Conservation (phyloP, 2,113 vertebrate genomes). For the Bufo bufo region DNA sequence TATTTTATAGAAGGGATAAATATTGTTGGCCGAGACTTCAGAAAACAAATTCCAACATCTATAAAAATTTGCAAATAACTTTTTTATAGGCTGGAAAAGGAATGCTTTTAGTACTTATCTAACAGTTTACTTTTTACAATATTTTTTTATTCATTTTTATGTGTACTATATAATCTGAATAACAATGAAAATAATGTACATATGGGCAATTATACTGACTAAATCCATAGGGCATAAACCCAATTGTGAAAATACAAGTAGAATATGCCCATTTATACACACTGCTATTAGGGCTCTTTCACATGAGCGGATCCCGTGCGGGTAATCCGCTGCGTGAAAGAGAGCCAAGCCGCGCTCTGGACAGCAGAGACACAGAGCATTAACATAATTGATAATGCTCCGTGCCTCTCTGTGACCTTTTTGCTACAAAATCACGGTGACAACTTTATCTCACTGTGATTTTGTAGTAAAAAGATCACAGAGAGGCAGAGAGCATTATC, state of each 20-base stretch:
- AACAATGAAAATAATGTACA: background rate
- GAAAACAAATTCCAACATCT: slow-evolving; percentile 43
- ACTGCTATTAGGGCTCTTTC: too few relatives aligned
- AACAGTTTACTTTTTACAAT: background rate
- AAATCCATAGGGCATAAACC: background rate
- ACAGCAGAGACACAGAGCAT: too few relatives aligned
- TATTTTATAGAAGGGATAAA: slow-evolving; percentile 26
- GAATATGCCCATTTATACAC: background rate
- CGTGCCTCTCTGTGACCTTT: too few relatives aligned
- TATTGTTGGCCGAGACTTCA: slow-evolving; percentile 34
- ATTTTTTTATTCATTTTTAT: background rate
- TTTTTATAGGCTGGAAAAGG: slow-evolving; percentile 38
- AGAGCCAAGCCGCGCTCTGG: too few relatives aligned
- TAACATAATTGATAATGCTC: too few relatives aligned
- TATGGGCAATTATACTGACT: background rate
- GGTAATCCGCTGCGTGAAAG: too few relatives aligned
- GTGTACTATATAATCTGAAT: background rate
- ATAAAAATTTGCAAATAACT: slow-evolving; percentile 42
- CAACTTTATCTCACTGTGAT: too few relatives aligned
- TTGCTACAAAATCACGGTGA: too few relatives aligned
- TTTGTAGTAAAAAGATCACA: too few relatives aligned
- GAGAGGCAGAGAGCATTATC: too few relatives aligned
- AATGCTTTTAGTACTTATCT: slow-evolving; percentile 44
- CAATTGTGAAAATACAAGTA: background rate
- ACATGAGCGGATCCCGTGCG: too few relatives aligned